Conservation (phyloP, 2,113 vertebrate genomes). For the Oreotragus oreotragus region DNA sequence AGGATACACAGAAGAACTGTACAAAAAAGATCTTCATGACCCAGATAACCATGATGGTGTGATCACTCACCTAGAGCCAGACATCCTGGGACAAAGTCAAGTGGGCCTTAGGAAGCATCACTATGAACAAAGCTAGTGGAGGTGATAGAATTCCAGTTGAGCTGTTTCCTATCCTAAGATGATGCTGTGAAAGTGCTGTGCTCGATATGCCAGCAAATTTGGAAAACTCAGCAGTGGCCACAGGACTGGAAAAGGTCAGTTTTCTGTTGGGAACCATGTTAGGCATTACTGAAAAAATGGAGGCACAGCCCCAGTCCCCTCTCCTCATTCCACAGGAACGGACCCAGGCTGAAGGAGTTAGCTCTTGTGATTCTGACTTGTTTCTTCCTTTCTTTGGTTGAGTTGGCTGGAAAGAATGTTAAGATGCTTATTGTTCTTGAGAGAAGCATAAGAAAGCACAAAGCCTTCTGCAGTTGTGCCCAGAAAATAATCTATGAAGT, state of each 20-base stretch:
- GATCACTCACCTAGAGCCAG: background rate
- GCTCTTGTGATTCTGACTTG: no score
- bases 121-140: background rate
- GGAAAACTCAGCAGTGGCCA: background rate
- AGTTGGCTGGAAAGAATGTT: no score
- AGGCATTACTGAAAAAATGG: no score
- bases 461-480: no score
- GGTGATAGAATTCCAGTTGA: background rate
- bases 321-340: no score
- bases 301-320: no score
- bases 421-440: no score
- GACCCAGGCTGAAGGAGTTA: no score
- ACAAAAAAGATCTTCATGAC: background rate
- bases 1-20: background rate
- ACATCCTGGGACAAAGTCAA: background rate
- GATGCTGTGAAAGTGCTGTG: background rate
- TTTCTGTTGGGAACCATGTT: fast-evolving
- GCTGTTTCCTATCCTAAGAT: background rate
- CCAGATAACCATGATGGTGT: background rate
- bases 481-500: no score
- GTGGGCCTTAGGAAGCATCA: background rate
- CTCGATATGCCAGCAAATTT: background rate
- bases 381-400: no score
- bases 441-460: no score
- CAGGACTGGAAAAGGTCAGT: no score